phyloP scores from a whole-genome alignment of 2,888 invertebrate genomes.

The Oligia fasciuncula region DNA sequence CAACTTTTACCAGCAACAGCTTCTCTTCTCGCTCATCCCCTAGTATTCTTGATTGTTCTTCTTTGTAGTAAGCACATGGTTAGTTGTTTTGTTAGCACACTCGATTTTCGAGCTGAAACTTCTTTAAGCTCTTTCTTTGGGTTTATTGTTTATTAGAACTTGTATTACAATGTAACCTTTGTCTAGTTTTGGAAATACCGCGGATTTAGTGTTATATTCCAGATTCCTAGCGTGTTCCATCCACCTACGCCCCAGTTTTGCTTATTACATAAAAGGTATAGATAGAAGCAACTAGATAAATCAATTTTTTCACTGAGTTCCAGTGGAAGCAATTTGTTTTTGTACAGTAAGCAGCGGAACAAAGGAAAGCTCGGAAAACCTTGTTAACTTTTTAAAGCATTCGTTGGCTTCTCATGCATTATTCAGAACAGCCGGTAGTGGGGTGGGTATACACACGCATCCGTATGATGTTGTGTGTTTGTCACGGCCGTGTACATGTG shows the following conservation, averaged over 20 bases:
- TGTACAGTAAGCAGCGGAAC: conserved; percentile 83
- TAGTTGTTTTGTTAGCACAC: conserved; percentile 51
- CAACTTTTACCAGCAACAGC: conserved; percentile 79
- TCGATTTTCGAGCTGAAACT: conserved; percentile 26
- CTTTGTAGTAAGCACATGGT: conserved; percentile 54
- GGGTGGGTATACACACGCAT: conserved; percentile 70
- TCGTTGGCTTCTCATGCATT: conserved; percentile 85
- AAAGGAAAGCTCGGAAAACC: conserved; percentile 88
- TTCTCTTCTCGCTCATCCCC: conserved; percentile 68
- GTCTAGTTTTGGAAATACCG: not conserved
- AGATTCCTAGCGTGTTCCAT: not conserved
- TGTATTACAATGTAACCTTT: conserved; percentile 3
- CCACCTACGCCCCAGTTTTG: conserved; percentile 1
- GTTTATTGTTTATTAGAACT: conserved; percentile 13
- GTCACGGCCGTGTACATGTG: conserved; percentile 76
- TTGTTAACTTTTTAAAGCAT: conserved; percentile 89
- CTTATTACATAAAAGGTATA: conserved; percentile 19
- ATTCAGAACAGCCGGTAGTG: conserved; percentile 80
- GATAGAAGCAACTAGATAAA: conserved; percentile 59
- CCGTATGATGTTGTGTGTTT: conserved; percentile 73
- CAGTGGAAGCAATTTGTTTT: conserved; percentile 84
- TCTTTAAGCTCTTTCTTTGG: not conserved
- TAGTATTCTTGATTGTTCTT: conserved; percentile 74
- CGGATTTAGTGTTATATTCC: not conserved
- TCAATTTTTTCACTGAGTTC: conserved; percentile 72